A percentile compares a stretch with the other conserved stretches of the same genome.
Conservation (phyloP, 2,113 vertebrate species). For the Hydropotes inermis region DNA sequence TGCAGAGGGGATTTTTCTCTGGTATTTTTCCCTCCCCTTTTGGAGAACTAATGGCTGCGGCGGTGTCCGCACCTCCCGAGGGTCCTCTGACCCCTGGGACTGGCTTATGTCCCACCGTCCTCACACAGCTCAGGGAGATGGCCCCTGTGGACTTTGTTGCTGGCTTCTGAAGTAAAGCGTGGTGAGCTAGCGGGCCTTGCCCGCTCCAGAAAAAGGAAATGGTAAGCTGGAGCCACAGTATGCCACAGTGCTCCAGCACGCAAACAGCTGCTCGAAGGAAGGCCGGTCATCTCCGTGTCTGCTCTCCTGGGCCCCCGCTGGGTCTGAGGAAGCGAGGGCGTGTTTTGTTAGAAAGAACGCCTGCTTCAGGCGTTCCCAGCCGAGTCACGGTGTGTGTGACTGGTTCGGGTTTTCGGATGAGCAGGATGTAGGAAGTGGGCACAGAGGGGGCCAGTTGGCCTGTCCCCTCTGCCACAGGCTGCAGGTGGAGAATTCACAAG, state of each 20-base stretch:
- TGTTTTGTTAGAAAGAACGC: neutral
- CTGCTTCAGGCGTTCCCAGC: accelerated
- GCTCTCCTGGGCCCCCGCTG: neutral
- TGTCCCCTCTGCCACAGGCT: neutral
- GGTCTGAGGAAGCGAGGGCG: neutral
- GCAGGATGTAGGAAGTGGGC: neutral
- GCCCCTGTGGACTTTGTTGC: neutral
- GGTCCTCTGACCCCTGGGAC: neutral
- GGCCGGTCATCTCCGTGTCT: accelerated
- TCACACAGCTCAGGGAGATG: neutral
- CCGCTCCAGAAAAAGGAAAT: neutral
- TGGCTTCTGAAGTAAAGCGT: neutral
- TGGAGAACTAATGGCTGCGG: neutral
- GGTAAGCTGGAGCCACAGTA: neutral
- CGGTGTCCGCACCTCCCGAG: neutral
- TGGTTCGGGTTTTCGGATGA: neutral
- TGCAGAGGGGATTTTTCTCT: slow-evolving; percentile 67
- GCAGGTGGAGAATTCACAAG: neutral
- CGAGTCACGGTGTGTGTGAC: neutral
- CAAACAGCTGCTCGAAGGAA: neutral
- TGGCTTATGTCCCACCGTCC: neutral
- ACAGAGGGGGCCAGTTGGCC: too few species aligned
- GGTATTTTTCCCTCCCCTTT: slow-evolving; percentile 58
- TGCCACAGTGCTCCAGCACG: neutral
- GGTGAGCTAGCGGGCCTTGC: neutral